Base-by-base conservation (phyloP, 2,888 invertebrate genomes). In the Hemaris fuciformis region DNA sequence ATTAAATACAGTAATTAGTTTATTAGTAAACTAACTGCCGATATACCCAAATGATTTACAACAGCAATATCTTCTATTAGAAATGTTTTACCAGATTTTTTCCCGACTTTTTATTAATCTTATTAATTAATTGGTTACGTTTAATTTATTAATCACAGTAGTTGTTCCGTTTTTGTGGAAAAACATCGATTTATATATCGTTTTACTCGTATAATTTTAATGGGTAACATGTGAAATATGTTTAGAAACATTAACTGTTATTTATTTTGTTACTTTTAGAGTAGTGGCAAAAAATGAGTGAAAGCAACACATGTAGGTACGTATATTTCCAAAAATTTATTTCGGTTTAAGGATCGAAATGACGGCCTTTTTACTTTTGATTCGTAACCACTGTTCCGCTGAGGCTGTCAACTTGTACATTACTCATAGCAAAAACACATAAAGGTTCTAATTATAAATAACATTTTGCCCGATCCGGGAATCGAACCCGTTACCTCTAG, bases 1-100 rank as follows among this genome's bases (percentile, higher is more conserved):
- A 53, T 53, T 53, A 31, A 53, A 31, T 53, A 15, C 31, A 18
- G 10, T 53, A 53, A 53, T 53, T 53, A 31, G 53, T 53, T 53
- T 53, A 43, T 20, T 43, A 10, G 43, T 43, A 53, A 31, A 53
- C 18, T 53, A 53, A 53, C 31, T 53, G 27, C 53, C 53, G 31
- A 18, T 31, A 53, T 18, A 18, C 27, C 20, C 53, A 18, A 53
- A 53, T 31, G 53, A 53, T 53, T 53, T 53, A 53, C 18, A 31
- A 10, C 27, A 31, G 15, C 53, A 31, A 53, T 53, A 18, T 53
- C 7, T 53, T 31, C n/a, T 38, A 38, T 53, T 46, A 13, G 10
- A 27, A 53, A 53, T 31, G 53, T 53, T 31, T 53, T 10, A 20
- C 43, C 8, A 8, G 15, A 20, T 10, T 10, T 27, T 31, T 18